phyloP scores from a whole-genome alignment of 1,140 invertebrate species.

The Bombus pyrosoma region DNA sequence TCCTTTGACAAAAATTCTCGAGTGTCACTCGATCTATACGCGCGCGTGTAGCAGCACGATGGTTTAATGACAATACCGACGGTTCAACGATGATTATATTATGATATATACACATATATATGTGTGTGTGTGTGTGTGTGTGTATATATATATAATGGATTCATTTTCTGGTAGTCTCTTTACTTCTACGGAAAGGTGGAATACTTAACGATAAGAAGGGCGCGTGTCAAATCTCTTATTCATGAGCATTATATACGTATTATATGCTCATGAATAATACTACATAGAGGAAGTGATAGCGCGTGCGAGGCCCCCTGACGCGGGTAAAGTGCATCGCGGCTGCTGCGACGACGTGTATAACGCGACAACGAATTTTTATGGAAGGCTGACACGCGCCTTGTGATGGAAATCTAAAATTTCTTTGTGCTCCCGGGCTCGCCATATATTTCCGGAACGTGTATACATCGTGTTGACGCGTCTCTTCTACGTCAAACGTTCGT shows the following conservation, averaged over 20 bases:
- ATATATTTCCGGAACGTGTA: conserved; percentile 27
- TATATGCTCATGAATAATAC: not conserved
- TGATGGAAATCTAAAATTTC: conserved; percentile 46
- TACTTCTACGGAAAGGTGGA: not conserved
- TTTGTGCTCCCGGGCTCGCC: conserved; percentile 19
- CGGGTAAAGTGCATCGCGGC: conserved; percentile 25
- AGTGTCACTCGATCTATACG: conserved; percentile 28
- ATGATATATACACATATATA: not conserved
- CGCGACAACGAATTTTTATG: conserved; percentile 15
- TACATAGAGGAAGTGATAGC: not conserved
- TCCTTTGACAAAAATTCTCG: conserved; percentile 44
- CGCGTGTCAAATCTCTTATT: conserved; percentile 22
- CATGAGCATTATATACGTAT: not conserved
- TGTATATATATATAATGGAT: not conserved
- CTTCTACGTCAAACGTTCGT: not conserved
- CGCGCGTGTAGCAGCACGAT: not conserved
- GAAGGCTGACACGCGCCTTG: conserved; percentile 30
- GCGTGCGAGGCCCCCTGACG: not conserved
- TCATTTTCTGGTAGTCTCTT: not conserved
- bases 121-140: accelerated
- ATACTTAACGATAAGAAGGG: conserved; percentile 20
- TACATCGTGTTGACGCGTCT: conserved; percentile 4
- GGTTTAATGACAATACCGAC: no score
- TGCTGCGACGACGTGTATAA: not conserved
- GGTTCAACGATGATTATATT: not conserved